phyloP scores from a whole-genome alignment of 2,888 invertebrate genomes.

The Rhingia campestris region DNA sequence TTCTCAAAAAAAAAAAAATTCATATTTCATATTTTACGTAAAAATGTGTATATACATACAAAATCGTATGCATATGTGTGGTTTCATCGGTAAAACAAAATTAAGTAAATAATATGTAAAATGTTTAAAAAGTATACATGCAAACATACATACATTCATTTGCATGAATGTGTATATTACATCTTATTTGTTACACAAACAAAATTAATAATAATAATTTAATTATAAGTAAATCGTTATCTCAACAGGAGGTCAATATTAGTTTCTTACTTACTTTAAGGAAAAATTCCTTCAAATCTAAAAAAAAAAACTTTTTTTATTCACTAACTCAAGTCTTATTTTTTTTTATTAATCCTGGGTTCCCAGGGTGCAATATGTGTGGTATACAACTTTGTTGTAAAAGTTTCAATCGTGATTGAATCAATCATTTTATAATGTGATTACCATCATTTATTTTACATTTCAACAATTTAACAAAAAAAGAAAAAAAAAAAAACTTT shows the following conservation, averaged over 20 bases:
- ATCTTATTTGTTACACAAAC: constrained; percentile 19
- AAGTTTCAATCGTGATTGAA: too few species aligned
- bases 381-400: too few species aligned
- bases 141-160: constrained; percentile 1
- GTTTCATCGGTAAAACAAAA: constrained; percentile 33
- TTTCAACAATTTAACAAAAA: too few species aligned
- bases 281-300: neutral
- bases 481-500: too few species aligned
- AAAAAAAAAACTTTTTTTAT: neutral
- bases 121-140: constrained; percentile 16
- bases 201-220: constrained; percentile 24
- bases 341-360: too few species aligned
- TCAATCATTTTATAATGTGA: too few species aligned
- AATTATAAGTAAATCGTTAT: constrained; percentile 27
- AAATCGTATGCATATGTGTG: constrained; percentile 20
- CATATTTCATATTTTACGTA: constrained; percentile 1
- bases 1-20: neutral
- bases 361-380: too few species aligned
- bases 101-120: neutral
- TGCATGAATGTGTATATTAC: constrained; percentile 2
- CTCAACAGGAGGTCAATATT: constrained; percentile 34
- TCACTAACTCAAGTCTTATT: too few species aligned
- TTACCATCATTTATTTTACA: too few species aligned
- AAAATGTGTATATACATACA: neutral
- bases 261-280: neutral